These are phyloP conservation scores for Enchytraeus crypticus DNA, from an alignment of 2,888 invertebrate genomes.

Conservation along the genomic window DNA sequence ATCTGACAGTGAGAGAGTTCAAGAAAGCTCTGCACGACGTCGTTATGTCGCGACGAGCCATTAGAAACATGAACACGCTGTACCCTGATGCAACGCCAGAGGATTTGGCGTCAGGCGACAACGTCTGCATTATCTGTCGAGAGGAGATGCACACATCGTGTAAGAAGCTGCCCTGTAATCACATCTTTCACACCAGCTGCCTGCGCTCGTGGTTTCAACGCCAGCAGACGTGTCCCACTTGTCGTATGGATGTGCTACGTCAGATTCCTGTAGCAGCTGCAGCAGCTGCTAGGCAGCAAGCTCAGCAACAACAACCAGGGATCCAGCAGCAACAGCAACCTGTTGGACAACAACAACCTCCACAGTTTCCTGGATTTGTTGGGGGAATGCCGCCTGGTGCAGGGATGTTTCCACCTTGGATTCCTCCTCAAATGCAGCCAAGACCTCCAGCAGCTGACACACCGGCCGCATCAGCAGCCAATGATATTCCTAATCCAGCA, in stretches of 20 bases:
- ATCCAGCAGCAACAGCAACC: too few species aligned
- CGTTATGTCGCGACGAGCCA: slow-evolving; percentile 87
- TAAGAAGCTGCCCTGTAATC: slow-evolving; percentile 96
- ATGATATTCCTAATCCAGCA: too few species aligned
- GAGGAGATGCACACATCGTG: slow-evolving; percentile 67
- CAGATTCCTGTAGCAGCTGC: background rate
- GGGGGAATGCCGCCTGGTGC: too few species aligned
- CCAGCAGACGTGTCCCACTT: slow-evolving; percentile 98
- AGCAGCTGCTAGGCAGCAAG: slow-evolving; percentile 15
- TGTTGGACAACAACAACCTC: background rate
- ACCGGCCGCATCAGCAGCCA: too few species aligned
- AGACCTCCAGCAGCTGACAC: too few species aligned
- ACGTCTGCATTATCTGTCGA: slow-evolving; percentile 97
- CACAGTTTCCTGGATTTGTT: background rate
- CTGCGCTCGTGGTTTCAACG: slow-evolving; percentile 98
- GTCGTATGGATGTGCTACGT: slow-evolving; percentile 74
- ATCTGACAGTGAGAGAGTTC: slow-evolving; percentile 94
- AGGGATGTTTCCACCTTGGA: too few species aligned
- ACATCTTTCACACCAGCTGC: slow-evolving; percentile 97
- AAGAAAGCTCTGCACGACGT: slow-evolving; percentile 86
- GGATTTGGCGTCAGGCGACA: slow-evolving; percentile 76
- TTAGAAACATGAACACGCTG: slow-evolving; percentile 93
- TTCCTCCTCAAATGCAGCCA: too few species aligned
- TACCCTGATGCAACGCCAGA: slow-evolving; percentile 91
- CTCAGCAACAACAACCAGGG: slow-evolving; percentile 7